Base-by-base conservation (phyloP, 2,797 vertebrate genomes). In the Acanthiza pusilla region DNA sequence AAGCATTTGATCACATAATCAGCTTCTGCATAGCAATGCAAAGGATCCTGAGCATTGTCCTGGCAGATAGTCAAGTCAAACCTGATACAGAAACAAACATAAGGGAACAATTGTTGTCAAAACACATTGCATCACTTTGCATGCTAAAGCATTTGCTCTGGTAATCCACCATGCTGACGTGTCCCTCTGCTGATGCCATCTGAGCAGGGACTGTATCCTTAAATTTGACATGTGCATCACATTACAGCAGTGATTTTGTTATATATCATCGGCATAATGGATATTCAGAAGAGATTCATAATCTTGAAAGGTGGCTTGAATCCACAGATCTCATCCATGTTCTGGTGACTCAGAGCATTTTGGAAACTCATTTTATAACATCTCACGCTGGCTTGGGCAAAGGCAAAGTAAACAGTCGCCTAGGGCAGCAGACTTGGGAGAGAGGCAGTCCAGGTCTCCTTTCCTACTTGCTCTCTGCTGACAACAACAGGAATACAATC, bases 151-250 rank as follows among this genome's bases (percentile, higher is more conserved):
- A 89, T 89, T 94, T 91, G 73, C 93, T 94, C 89, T 96, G 95
- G 94, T 94, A 91, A 96, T 91, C 90, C 94, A 96, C 95, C 94
- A 96, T 92, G 96, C 91, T 95, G 93, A 95, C 8, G 16, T 81
- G 86, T 94, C 80, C 84, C 84, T 91, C 43, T 88, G 86, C 84
- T 92, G 95, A 96, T 96, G 88, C 78, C 88, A 65, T 94, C 70
- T 63, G 86, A 96, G 70, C 75, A 84, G 75, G 73, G 71, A 78
- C 62, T 63, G 30, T 66, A 70, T 91, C 91, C 75, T 83, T 80
- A 38, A 74, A 93, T 77, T 23, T 87, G 95, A 92, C 94, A 72
- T 74, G 54, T 80, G 91, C 90, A 90, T 87, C 88, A 57, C 68
- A 60, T 94, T 96, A 88, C 43, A 68, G 93, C 73, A 80, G 57